A percentile compares a stretch with the other conserved stretches of the same genome.
These are phyloP conservation scores for Drosophila nasuta DNA, from an alignment of 1,140 invertebrate genomes.

Conservation along the genomic window DNA sequence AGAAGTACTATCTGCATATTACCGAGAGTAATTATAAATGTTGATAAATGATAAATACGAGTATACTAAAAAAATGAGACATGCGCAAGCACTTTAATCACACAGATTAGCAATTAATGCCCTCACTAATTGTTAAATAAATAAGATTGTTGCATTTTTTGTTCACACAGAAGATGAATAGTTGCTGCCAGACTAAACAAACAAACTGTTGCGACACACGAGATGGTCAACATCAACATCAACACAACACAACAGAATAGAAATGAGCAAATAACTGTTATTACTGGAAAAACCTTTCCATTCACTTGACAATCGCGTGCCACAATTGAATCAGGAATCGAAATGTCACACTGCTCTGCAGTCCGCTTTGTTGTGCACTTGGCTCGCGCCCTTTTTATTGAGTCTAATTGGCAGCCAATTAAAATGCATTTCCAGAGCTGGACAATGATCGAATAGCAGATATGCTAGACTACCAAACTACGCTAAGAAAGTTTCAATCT, in stretches of 20 bases:
- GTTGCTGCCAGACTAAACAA: conserved; percentile 21
- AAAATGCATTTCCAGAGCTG: conserved; percentile 12
- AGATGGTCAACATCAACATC: conserved; percentile 26
- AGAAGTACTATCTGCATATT: not conserved
- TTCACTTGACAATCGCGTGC: conserved; percentile 16
- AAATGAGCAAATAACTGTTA: conserved; percentile 56
- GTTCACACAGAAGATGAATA: conserved; percentile 34
- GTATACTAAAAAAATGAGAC: not conserved
- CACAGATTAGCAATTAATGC: conserved; percentile 56
- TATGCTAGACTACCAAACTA: conserved; percentile 1
- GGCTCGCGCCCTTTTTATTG: conserved; percentile 69
- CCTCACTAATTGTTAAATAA: conserved; percentile 55
- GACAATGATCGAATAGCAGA: not conserved
- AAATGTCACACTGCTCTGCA: conserved; percentile 25
- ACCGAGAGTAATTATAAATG: conserved; percentile 33
- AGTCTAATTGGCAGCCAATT: conserved; percentile 65
- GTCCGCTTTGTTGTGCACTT: conserved; percentile 14
- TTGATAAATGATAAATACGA: conserved; percentile 34
- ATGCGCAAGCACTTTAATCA: conserved; percentile 26
- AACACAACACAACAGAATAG: too few relatives aligned
- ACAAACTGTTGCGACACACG: conserved; percentile 52
- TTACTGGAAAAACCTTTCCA: conserved; percentile 42
- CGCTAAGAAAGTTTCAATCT: too few relatives aligned
- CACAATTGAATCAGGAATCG: conserved; percentile 20
- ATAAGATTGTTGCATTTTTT: conserved; percentile 53